Evolutionary conservation across 1,140 invertebrate species (phyloP), one percentile per base, ranked within the genome.

Genomic region (Drosophila carrolli): DNA sequence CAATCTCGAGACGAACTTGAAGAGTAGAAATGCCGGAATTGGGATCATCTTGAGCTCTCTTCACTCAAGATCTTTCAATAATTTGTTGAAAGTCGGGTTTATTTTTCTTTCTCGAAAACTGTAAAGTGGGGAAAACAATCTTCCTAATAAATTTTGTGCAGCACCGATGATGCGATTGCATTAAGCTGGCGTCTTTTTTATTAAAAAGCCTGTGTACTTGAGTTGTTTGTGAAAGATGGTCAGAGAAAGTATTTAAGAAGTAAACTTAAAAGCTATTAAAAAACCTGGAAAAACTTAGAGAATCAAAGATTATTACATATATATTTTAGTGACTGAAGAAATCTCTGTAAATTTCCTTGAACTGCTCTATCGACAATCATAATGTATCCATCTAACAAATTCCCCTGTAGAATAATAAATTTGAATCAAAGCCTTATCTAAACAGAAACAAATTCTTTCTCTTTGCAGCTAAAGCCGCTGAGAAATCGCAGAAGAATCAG

Each of bases 391-490:
- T n/a, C 19, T 46, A 13, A 11, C 10, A n/a, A 13, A 29, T 54
- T 13, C 29, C n/a, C 14, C 11, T 1, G 8, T 37, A n/a, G 32
- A 38, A 68, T 9, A 66, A 68, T 54, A 54, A 54, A 66, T 68
- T 53, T 19, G 32, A 67, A 70, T 70, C 48, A 70, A 70, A 70
- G 19, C 38, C 61, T 66, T 53, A 68, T 65, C 57, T 63, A 50
- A 67, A 11, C 44, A 16, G 54, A 47, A 32, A 61, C 46, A 14
- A 37, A 66, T 67, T 44, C 23, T 54, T 37, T 66, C 29, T 66
- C 19, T 44, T 68, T 70, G 40, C 61, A 68, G 60, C 38, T 27
- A 1, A 63, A 38, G 43, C 37, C 37, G 37, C 53, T 13, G 14
- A 54, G 37, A 37, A 59, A 58, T 60, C 4, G 37, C 46, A 37